A percentile compares a stretch with the other conserved stretches of the same genome.
Conservation (phyloP, 2,113 vertebrate species). For the Synchiropus splendidus region DNA sequence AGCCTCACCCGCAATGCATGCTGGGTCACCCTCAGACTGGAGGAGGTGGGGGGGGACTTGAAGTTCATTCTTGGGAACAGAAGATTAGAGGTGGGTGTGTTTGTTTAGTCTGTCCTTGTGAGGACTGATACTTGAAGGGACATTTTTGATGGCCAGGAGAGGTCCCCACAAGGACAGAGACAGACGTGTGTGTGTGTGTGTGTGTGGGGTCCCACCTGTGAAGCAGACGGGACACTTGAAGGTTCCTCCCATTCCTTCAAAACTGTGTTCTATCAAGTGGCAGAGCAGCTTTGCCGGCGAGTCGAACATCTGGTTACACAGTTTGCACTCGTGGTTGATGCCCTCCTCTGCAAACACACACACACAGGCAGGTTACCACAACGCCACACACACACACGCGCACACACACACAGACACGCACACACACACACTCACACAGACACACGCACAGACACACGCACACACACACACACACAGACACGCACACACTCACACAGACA, state of each 20-base stretch:
- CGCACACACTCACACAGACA: conserved; percentile 48
- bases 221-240: conserved; percentile 99
- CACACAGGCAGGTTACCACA: conserved; percentile 32
- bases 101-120: too few relatives aligned
- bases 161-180: too few relatives aligned
- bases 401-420: too few relatives aligned
- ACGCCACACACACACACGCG: conserved; percentile 7
- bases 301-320: conserved; percentile 99
- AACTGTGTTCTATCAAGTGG: conserved; percentile 99
- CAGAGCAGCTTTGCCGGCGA: conserved; percentile 99
- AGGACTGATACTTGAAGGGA: too few relatives aligned
- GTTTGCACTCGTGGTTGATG: conserved; percentile 99
- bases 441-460: conserved; percentile 46
- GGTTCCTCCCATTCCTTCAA: conserved; percentile 99
- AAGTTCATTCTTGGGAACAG: too few relatives aligned
- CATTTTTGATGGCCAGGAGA: too few relatives aligned
- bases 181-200: conserved; percentile 9
- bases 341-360: conserved; percentile 97
- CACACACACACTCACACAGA: conserved; percentile 44
- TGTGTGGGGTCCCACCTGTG: conserved; percentile 81
- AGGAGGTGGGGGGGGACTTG: too few relatives aligned
- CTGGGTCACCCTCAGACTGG: too few relatives aligned
- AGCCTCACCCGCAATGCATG: too few relatives aligned
- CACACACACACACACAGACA: conserved; percentile 56
- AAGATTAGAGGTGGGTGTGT: too few relatives aligned